These are phyloP conservation scores for Eleutherodactylus coqui DNA, from an alignment of 2,797 vertebrate species.

Conservation along the genomic window DNA sequence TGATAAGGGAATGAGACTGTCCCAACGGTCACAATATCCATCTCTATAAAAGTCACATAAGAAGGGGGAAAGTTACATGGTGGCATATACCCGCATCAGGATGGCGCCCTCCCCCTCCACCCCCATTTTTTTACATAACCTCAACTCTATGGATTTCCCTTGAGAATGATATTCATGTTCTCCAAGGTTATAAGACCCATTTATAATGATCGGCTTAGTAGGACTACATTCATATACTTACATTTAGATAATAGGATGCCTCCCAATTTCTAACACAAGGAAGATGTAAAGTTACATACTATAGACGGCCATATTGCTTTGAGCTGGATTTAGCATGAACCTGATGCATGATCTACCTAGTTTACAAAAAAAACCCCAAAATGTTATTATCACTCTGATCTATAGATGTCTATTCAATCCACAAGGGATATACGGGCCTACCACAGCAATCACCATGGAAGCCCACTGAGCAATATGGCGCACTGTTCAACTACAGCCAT, in stretches of 20 bases:
- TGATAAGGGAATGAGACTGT: no score
- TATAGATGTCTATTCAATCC: slow-evolving; percentile 22
- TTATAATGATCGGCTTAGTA: not conserved
- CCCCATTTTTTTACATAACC: not conserved
- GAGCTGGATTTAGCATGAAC: slow-evolving; percentile 48
- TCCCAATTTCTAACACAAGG: not conserved
- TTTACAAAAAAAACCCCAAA: not conserved
- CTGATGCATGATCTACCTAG: slow-evolving; percentile 36
- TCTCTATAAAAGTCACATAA: no score
- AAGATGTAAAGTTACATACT: not conserved
- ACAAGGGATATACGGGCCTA: not conserved
- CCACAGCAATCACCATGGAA: not conserved
- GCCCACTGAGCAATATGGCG: not conserved
- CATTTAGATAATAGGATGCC: not conserved
- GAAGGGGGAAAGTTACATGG: no score
- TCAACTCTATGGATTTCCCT: not conserved
- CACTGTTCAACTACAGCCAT: not conserved
- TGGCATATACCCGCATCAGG: not conserved
- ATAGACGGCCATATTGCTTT: slow-evolving; percentile 42
- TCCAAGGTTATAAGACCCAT: not conserved
- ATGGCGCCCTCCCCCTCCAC: no score
- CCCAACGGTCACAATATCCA: no score
- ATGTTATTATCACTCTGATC: not conserved
- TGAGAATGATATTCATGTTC: not conserved
- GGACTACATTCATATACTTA: not conserved